A percentile compares a stretch with the other conserved stretches of the same genome.
phyloP scores from a whole-genome alignment of 2,113 vertebrate genomes.

The Phoenicopterus ruber region DNA sequence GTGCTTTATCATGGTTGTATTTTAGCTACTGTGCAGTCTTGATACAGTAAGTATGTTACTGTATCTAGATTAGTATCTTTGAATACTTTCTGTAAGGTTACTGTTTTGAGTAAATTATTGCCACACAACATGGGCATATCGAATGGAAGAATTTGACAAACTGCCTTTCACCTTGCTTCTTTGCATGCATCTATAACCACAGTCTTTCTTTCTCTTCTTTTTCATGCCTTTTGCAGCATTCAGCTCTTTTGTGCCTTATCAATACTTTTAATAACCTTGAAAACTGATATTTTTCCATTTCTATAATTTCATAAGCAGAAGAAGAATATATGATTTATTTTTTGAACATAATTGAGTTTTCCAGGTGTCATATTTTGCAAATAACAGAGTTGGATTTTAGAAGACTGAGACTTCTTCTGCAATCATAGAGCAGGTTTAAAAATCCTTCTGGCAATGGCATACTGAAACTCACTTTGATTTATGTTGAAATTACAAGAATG shows the following conservation, averaged over 20 bases:
- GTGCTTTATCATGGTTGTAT: background rate
- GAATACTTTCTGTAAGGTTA: background rate
- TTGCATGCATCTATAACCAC: background rate
- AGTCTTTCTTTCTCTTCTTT: background rate
- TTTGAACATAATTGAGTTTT: background rate
- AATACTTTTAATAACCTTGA: no score
- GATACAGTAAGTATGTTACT: background rate
- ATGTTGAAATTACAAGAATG: background rate
- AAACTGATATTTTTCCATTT: background rate
- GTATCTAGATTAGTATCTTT: background rate
- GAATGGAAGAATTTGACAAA: background rate
- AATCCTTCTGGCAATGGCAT: background rate
- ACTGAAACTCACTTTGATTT: background rate
- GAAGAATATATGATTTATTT: background rate
- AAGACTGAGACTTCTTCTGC: background rate
- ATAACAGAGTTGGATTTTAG: background rate
- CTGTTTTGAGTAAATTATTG: background rate
- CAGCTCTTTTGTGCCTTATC: background rate
- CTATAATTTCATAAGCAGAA: background rate
- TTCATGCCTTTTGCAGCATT: background rate
- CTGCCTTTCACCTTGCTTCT: background rate
- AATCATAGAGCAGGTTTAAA: background rate
- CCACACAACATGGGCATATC: background rate
- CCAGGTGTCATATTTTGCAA: background rate
- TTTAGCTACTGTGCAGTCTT: background rate